Conservation (phyloP, 2,113 vertebrate species). For the Callionymus lyra region DNA sequence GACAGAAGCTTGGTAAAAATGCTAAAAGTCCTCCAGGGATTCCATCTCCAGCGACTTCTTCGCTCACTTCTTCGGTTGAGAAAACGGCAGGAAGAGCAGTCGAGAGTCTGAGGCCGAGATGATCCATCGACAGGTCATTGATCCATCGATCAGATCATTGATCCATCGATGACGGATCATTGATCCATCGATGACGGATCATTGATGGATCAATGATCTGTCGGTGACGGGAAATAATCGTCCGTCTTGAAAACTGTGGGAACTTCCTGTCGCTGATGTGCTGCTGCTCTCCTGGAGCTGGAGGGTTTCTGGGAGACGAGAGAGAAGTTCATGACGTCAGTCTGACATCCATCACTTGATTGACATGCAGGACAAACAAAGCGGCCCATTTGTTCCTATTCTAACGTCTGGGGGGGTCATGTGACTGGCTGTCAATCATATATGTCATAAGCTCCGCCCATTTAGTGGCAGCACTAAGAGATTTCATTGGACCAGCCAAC, state of each 20-base stretch:
- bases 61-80: slow-evolving; percentile 14
- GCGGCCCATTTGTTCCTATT: too few species aligned
- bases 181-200: slow-evolving; percentile 64
- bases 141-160: too few species aligned
- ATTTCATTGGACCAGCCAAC: too few species aligned
- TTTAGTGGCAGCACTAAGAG: too few species aligned
- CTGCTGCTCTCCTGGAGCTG: slow-evolving; percentile 62
- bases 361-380: too few species aligned
- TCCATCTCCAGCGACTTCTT: slow-evolving; percentile 22
- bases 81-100: slow-evolving; percentile 48
- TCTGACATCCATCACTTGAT: too few species aligned
- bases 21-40: slow-evolving; percentile 20
- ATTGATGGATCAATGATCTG: slow-evolving; percentile 63
- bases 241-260: slow-evolving; percentile 85
- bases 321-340: slow-evolving; percentile 8
- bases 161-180: slow-evolving; percentile 64
- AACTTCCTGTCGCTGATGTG: slow-evolving; percentile 66
- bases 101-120: slow-evolving; percentile 35
- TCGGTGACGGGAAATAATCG: slow-evolving; percentile 77
- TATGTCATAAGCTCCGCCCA: too few species aligned
- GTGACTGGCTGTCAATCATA: too few species aligned
- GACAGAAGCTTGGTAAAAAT: slow-evolving; percentile 14
- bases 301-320: slow-evolving; percentile 63
- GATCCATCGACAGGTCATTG: neutral
- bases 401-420: too few species aligned